Evolutionary conservation across 2,888 invertebrate species (phyloP).

Genomic region (Heliconius hortense): DNA sequence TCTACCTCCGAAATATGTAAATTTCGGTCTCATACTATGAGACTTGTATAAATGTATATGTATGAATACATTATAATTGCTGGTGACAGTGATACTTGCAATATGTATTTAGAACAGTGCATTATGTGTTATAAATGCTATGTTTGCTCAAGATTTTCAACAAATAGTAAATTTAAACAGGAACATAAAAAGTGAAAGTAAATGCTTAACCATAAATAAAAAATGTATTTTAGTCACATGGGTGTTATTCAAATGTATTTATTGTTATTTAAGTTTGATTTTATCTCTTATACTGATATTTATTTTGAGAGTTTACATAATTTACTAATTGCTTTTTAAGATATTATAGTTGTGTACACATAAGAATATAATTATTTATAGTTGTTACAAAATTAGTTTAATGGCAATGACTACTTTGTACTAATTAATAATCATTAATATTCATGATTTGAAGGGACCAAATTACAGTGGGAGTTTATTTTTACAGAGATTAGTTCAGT

Average conservation of each 20-base stretch:
- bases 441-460: neutral
- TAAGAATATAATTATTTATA: conserved; percentile 1
- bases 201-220: neutral
- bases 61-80: neutral
- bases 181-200: conserved; percentile 23
- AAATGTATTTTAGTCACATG: neutral
- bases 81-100: neutral
- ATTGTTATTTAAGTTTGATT: neutral
- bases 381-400: neutral
- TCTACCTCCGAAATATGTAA: conserved; percentile 30
- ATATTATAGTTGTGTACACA: neutral
- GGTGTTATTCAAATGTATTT: neutral
- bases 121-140: conserved; percentile 15
- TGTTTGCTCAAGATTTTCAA: neutral
- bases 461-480: conserved; percentile 10
- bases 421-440: neutral
- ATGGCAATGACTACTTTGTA: conserved; percentile 1
- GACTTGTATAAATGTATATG: conserved; percentile 16
- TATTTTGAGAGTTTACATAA: neutral
- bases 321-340: conserved; percentile 2
- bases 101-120: conserved; percentile 19
- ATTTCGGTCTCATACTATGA: conserved; percentile 21
- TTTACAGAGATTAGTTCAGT: conserved; percentile 73
- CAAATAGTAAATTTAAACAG: neutral
- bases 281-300: neutral